These are phyloP conservation scores for Larimichthys polyactis DNA, from an alignment of 2,113 vertebrate genomes.

Conservation along the genomic window DNA sequence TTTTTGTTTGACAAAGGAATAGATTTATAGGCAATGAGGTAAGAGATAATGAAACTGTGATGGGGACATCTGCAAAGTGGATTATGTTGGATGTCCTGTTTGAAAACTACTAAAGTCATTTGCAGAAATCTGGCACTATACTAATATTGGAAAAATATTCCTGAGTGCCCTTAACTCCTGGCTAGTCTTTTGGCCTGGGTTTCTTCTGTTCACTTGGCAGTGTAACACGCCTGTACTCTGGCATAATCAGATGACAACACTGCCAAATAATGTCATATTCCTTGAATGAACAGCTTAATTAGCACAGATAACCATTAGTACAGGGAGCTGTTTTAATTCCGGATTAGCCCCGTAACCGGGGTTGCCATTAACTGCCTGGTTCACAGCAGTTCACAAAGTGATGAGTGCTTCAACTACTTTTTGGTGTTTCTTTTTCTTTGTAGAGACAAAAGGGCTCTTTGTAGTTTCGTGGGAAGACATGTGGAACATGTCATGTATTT, in stretches of 20 bases:
- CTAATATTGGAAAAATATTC: conserved; percentile 7
- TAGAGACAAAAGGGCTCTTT: conserved; percentile 83
- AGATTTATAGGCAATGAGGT: conserved; percentile 1
- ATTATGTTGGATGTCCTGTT: background rate
- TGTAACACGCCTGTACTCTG: background rate
- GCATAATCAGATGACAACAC: conserved; percentile 18
- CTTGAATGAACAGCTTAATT: conserved; percentile 44
- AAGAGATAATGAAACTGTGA: background rate
- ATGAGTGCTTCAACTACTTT: conserved; percentile 54
- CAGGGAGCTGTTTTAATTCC: conserved; percentile 1
- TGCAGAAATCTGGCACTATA: background rate
- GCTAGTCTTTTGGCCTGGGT: conserved; percentile 18
- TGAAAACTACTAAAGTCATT: background rate
- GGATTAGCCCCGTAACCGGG: conserved; percentile 5
- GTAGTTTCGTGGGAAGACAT: conserved; percentile 79
- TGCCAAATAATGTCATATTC: conserved; percentile 52
- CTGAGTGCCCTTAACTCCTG: background rate
- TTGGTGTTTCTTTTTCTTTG: conserved; percentile 68
- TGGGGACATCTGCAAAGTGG: conserved; percentile 2
- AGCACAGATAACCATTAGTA: conserved; percentile 11
- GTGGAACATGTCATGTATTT: conserved; percentile 83
- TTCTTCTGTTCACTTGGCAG: conserved; percentile 21
- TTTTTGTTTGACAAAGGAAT: background rate
- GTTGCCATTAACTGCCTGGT: conserved; percentile 37
- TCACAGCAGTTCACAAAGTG: conserved; percentile 54